Conservation (phyloP, 2,113 vertebrate species). For the Cyprinodon tularosa region DNA sequence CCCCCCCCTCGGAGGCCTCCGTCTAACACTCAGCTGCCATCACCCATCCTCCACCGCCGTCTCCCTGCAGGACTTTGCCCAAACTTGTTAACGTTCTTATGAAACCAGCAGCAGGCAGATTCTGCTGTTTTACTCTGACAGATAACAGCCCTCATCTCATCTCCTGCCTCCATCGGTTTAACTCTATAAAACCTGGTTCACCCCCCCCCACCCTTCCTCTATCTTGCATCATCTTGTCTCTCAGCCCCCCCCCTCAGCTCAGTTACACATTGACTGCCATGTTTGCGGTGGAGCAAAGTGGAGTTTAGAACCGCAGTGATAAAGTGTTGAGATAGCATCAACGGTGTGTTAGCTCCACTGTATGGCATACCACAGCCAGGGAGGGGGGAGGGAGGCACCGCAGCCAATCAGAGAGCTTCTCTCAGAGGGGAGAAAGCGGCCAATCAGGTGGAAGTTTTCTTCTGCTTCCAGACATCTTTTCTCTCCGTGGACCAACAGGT, state of each 20-base stretch:
- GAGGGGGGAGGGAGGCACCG: slow-evolving; percentile 39
- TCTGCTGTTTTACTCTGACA: neutral
- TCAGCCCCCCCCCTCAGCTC: slow-evolving; percentile 8
- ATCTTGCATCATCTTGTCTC: slow-evolving; percentile 40
- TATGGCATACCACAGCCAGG: slow-evolving; percentile 48
- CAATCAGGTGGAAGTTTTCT: slow-evolving; percentile 62
- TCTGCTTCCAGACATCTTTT: slow-evolving; percentile 17
- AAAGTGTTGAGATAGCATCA: slow-evolving; percentile 68
- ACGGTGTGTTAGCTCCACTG: slow-evolving; percentile 53
- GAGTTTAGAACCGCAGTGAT: slow-evolving; percentile 66
- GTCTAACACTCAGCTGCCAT: slow-evolving; percentile 61
- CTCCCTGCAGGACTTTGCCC: slow-evolving; percentile 33
- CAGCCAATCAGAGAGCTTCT: slow-evolving; percentile 50
- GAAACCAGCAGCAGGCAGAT: slow-evolving; percentile 7
- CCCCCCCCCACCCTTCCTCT: neutral
- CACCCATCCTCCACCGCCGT: slow-evolving; percentile 59
- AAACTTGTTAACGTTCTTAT: slow-evolving; percentile 45
- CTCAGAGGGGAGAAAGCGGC: slow-evolving; percentile 51
- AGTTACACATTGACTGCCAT: slow-evolving; percentile 45
- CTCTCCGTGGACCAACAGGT: neutral
- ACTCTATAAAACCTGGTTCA: neutral
- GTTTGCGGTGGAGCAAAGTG: slow-evolving; percentile 15
- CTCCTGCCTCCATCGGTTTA: neutral
- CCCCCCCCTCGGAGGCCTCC: slow-evolving; percentile 14
- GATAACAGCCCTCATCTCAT: neutral